These are phyloP conservation scores for Sturnus vulgaris DNA, from an alignment of 2,113 vertebrate species.

Conservation along the genomic window DNA sequence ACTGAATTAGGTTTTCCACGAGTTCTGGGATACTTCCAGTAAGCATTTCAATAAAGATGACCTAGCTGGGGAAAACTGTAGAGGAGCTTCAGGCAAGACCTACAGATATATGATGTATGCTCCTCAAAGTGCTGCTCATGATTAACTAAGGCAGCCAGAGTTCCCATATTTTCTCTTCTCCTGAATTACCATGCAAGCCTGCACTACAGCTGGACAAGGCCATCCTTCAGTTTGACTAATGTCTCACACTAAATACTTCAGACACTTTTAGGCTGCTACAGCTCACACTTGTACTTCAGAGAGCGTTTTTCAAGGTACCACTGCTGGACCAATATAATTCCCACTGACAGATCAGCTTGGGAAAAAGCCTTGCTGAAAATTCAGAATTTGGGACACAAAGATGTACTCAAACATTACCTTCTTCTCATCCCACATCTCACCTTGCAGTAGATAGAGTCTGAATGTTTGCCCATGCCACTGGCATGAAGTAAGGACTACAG, in stretches of 20 bases:
- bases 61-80: neutral
- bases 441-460: neutral
- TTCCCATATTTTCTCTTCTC: neutral
- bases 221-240: neutral
- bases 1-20: neutral
- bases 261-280: neutral
- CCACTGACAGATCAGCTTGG: neutral
- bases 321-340: neutral
- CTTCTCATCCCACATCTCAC: neutral
- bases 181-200: neutral
- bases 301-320: neutral
- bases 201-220: neutral
- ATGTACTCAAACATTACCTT: neutral
- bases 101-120: neutral
- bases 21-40: neutral
- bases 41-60: neutral
- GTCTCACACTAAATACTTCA: neutral
- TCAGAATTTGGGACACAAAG: neutral
- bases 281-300: neutral
- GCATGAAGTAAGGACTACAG: neutral
- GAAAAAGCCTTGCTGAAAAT: neutral
- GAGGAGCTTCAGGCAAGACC: neutral
- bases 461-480: fast-evolving
- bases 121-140: neutral
- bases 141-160: neutral